Percentiles rank a stretch among this genome's conserved stretches.
These are phyloP conservation scores for Apostichopus californicus DNA, from an alignment of 35 echinoderm and acorn worm species.

Conservation along the genomic window DNA sequence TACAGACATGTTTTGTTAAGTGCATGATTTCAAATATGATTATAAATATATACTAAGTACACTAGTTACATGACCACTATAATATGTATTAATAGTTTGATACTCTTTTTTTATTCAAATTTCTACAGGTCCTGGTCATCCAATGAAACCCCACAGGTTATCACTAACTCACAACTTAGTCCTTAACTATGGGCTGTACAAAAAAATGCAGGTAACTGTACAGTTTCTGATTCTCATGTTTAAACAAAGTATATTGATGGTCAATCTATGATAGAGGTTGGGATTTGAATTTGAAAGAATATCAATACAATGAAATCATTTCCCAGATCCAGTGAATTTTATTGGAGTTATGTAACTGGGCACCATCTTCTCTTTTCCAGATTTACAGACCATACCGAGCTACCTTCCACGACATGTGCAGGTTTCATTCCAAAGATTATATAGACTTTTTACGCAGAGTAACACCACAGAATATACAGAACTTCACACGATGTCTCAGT, in stretches of 20 bases:
- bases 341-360: too few species aligned
- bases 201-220: slow-evolving; percentile 91
- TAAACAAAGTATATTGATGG: too few species aligned
- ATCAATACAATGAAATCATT: too few species aligned
- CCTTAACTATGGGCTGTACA: slow-evolving; percentile 98
- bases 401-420: slow-evolving; percentile 95
- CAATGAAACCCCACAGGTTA: slow-evolving; percentile 97
- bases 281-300: too few species aligned
- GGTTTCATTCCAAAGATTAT: slow-evolving; percentile 99
- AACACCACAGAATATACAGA: slow-evolving; percentile 99
- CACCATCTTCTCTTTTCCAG: slow-evolving; percentile 21
- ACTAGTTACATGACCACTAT: too few species aligned
- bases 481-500: slow-evolving; percentile 91
- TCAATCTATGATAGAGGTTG: too few species aligned
- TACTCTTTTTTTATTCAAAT: slow-evolving; percentile 36
- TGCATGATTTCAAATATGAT: background rate
- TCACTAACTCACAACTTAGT: slow-evolving; percentile 96
- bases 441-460: slow-evolving; percentile 96
- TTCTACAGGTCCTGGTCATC: slow-evolving; percentile 91
- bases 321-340: too few species aligned
- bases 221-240: too few species aligned
- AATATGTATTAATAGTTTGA: background rate
- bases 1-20: too few species aligned
- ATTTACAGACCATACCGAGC: slow-evolving; percentile 96
- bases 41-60: background rate